A percentile compares a stretch with the other conserved stretches of the same genome.
Conservation (phyloP, 2,888 invertebrate genomes). For the Tetanocera ferruginea region DNA sequence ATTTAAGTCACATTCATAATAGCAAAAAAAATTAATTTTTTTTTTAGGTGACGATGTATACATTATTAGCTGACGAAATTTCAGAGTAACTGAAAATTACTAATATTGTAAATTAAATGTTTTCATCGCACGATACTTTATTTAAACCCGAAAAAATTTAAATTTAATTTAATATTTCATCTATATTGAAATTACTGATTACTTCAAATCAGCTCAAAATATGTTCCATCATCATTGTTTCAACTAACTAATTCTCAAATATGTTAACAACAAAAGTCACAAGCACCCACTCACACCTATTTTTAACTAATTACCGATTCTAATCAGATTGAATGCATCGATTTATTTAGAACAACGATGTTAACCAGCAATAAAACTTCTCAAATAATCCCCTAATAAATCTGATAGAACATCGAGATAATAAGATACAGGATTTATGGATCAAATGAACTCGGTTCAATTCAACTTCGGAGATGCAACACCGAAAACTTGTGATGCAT, state of each 20-base stretch:
- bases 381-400: conserved; percentile 47
- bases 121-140: background rate
- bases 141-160: background rate
- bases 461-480: background rate
- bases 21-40: too few species aligned
- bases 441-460: background rate
- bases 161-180: background rate
- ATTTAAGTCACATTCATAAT: too few species aligned
- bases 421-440: conserved; percentile 52
- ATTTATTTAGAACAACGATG: background rate
- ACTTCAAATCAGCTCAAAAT: background rate
- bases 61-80: too few species aligned
- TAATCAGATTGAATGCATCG: background rate
- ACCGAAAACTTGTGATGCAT: background rate
- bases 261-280: too few species aligned
- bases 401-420: conserved; percentile 49
- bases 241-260: too few species aligned
- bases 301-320: conserved; percentile 1
- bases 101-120: background rate
- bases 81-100: too few species aligned
- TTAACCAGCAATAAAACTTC: conserved; percentile 41
- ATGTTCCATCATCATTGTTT: too few species aligned
- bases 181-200: background rate
- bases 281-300: background rate
- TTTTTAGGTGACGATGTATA: too few species aligned